Percentiles rank a stretch among this genome's conserved stretches.
Conservation (phyloP, 1,140 invertebrate genomes). For the Caenorhabditis brenneri region DNA sequence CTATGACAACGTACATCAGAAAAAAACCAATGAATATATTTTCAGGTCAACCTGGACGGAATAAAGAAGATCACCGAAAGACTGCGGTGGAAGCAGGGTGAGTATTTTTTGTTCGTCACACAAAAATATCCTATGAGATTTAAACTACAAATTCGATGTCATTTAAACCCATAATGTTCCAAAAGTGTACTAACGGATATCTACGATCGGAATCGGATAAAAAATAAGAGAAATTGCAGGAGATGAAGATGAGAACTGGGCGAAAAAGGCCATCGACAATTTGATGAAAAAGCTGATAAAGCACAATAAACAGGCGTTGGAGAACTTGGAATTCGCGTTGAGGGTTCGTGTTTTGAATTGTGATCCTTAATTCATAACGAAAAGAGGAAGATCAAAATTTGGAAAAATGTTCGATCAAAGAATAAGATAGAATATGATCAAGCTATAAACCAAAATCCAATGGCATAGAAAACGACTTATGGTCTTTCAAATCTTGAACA, state of each 20-base stretch:
- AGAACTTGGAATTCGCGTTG: conserved; percentile 90
- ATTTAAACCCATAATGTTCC: too few species aligned
- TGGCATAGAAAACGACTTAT: too few species aligned
- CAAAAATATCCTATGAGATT: background rate
- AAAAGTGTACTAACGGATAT: too few species aligned
- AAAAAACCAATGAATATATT: background rate
- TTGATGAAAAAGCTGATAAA: conserved; percentile 89
- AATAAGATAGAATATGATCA: too few species aligned
- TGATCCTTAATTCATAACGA: too few species aligned
- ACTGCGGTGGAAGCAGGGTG: conserved; percentile 14
- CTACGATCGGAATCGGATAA: background rate
- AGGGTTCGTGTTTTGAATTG: conserved; percentile 81
- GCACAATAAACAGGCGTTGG: conserved; percentile 80
- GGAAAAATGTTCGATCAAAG: too few species aligned
- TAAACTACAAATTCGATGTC: background rate
- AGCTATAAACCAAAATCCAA: too few species aligned
- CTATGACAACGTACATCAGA: too few species aligned
- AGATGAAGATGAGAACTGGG: conserved; percentile 79
- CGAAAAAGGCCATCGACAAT: conserved; percentile 97
- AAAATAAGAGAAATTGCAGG: conserved; percentile 59
- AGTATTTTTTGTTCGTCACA: background rate
- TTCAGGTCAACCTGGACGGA: conserved; percentile 33
- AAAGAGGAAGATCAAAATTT: too few species aligned
- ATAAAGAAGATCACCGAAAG: conserved; percentile 31
- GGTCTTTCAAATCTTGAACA: too few species aligned